Percentiles rank a stretch among this genome's conserved stretches.
Evolutionary conservation across 2,888 invertebrate species (phyloP).

Genomic region (Drosophila subquinaria): DNA sequence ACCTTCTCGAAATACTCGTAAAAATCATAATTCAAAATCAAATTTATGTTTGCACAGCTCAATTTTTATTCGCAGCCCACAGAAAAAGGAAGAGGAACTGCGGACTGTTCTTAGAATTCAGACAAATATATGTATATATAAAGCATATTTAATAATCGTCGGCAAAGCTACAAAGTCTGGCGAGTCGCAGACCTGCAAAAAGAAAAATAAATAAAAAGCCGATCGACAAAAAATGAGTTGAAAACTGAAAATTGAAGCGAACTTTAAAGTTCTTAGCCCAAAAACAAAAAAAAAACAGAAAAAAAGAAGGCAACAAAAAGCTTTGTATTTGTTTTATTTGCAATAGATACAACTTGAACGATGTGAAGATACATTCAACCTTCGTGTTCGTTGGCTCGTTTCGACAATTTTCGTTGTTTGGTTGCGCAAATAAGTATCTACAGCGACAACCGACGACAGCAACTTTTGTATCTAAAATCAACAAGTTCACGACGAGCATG

Average conservation of each 20-base stretch:
- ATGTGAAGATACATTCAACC: conserved; percentile 74
- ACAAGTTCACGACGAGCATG: conserved; percentile 75
- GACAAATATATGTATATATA: conserved; percentile 19
- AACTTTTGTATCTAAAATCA: conserved; percentile 77
- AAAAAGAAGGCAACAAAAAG: conserved; percentile 15
- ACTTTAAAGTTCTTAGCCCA: conserved; percentile 30
- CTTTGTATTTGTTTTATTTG: conserved; percentile 58
- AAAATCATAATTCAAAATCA: conserved; percentile 50
- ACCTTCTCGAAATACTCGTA: conserved; percentile 11
- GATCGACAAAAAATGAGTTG: conserved; percentile 25
- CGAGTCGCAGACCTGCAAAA: conserved; percentile 47
- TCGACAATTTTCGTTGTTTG: conserved; percentile 70
- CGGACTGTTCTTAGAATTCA: conserved; percentile 26
- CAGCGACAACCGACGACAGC: conserved; percentile 42
- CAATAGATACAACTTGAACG: conserved; percentile 58
- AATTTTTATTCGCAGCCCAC: conserved; percentile 39
- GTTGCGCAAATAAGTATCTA: conserved; percentile 59
- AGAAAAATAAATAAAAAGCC: conserved; percentile 7
- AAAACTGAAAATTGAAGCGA: conserved; percentile 28
- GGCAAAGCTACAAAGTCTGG: conserved; percentile 53
- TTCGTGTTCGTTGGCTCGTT: conserved; percentile 65
- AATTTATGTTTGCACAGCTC: conserved; percentile 59
- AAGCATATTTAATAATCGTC: conserved; percentile 43
- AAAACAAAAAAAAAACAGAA: conserved; percentile 5
- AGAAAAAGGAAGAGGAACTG: conserved; percentile 8